Percentiles rank a stretch among this genome's conserved stretches.
Conservation (phyloP, 2,888 invertebrate genomes). For the Oscheius myriophilus region DNA sequence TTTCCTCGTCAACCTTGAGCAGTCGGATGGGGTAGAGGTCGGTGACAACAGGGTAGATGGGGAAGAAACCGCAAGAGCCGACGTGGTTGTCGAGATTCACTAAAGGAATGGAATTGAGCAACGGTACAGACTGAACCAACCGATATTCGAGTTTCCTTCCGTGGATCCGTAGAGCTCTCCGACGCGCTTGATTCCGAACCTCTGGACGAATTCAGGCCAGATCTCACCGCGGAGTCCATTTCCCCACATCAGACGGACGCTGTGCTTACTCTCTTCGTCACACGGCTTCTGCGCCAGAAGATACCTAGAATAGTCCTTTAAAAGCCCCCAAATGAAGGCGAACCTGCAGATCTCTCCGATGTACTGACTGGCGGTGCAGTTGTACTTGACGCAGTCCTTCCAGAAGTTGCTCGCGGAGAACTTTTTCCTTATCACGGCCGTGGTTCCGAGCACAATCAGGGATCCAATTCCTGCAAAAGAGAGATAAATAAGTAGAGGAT, state of each 20-base stretch:
- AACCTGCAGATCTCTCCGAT: constrained; percentile 75
- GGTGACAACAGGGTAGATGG: constrained; percentile 82
- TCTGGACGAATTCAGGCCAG: constrained; percentile 86
- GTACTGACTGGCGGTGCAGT: constrained; percentile 71
- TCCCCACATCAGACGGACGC: constrained; percentile 83
- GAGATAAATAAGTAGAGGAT: background rate
- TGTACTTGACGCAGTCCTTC: constrained; percentile 72
- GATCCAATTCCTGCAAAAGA: constrained; percentile 45
- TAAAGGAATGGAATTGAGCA: constrained; percentile 16
- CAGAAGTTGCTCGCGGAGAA: constrained; percentile 94
- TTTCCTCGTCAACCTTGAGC: constrained; percentile 86
- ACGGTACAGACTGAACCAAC: constrained; percentile 54
- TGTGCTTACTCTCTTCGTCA: constrained; percentile 72
- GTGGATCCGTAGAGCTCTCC: constrained; percentile 96
- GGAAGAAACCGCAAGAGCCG: constrained; percentile 89
- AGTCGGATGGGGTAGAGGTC: constrained; percentile 90
- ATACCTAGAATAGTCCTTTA: constrained; percentile 64
- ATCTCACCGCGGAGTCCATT: constrained; percentile 93
- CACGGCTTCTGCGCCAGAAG: constrained; percentile 73
- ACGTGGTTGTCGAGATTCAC: constrained; percentile 91
- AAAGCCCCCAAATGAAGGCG: background rate
- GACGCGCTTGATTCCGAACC: constrained; percentile 85
- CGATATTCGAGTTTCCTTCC: constrained; percentile 94
- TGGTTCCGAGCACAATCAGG: constrained; percentile 76
- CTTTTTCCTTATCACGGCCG: constrained; percentile 85